phyloP scores from a whole-genome alignment of 2,113 vertebrate species.

The Lamprologus lemairii region DNA sequence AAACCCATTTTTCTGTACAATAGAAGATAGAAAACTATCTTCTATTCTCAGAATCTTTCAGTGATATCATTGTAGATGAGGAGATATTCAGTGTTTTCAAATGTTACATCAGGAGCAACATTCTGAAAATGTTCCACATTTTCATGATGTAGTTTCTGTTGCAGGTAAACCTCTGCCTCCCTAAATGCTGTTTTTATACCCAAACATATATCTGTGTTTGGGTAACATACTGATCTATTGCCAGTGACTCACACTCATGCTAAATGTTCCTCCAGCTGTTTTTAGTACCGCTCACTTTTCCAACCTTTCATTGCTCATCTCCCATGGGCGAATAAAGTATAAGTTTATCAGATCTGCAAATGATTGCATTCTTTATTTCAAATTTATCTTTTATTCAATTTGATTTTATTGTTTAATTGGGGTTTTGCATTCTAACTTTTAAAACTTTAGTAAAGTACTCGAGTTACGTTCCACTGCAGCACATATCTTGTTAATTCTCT shows the following conservation, averaged over 20 bases:
- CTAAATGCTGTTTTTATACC: background rate
- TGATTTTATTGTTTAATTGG: background rate
- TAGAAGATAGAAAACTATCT: background rate
- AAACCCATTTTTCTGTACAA: background rate
- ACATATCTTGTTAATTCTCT: rapidly evolving
- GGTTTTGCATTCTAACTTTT: rapidly evolving
- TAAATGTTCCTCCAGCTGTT: background rate
- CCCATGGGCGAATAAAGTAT: rapidly evolving
- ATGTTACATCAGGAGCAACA: background rate
- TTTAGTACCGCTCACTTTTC: background rate
- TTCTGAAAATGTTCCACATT: background rate
- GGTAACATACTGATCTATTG: background rate
- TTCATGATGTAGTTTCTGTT: rapidly evolving
- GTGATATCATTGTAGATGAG: background rate
- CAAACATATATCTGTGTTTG: no score
- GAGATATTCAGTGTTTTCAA: background rate
- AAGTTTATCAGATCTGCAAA: background rate
- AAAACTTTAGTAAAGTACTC: background rate
- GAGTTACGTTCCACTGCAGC: background rate
- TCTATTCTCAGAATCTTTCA: background rate
- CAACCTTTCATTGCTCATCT: rapidly evolving
- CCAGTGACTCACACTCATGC: rapidly evolving
- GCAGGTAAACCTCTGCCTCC: background rate
- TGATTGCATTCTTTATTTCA: background rate
- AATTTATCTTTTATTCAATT: background rate